These are phyloP conservation scores for Temnothorax rugatulus DNA, from an alignment of 2,888 invertebrate genomes.

Conservation along the genomic window DNA sequence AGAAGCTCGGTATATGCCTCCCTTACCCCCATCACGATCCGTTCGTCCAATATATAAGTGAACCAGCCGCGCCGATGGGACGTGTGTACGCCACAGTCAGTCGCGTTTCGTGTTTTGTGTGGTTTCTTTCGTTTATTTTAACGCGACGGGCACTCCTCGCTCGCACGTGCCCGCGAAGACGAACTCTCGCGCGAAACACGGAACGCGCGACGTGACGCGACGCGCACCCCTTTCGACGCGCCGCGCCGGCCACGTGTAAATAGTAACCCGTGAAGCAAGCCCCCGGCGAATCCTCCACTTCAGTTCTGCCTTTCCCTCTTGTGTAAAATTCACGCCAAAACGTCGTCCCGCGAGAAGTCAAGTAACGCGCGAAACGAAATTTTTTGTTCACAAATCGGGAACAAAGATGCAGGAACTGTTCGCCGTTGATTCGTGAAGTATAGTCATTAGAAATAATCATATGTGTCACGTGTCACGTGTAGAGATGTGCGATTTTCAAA, in stretches of 20 bases:
- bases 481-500: too few relatives aligned
- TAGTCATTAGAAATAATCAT: neutral
- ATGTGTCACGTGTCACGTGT: neutral
- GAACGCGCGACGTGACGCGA: neutral
- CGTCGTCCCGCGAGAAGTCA: neutral
- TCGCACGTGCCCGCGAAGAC: conserved; percentile 41
- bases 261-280: too few relatives aligned
- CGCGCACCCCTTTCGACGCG: conserved; percentile 34
- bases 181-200: neutral
- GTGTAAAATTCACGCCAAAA: neutral
- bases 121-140: conserved; percentile 68
- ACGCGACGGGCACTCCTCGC: neutral
- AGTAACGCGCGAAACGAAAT: neutral
- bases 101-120: conserved; percentile 63
- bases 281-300: neutral
- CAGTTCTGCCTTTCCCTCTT: neutral
- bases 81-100: conserved; percentile 67
- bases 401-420: neutral
- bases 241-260: neutral
- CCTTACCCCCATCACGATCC: conserved; percentile 70
- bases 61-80: conserved; percentile 76
- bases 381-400: neutral
- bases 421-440: neutral
- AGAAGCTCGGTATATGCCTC: conserved; percentile 60
- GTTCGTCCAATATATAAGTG: conserved; percentile 79